These are phyloP conservation scores for cattle (Bos taurus) DNA, from an alignment of 2,113 vertebrate species.

Conservation along the genomic window ARS-UCD2.0 NC_037343.1:68629001-68629500, in stretches of 20 bases:
- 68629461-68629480: neutral
- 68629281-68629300: neutral
- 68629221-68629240: neutral
- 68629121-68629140: neutral
- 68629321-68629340: neutral
- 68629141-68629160: neutral
- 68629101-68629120: neutral
- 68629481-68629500: neutral
- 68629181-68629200: neutral
- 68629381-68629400: neutral
- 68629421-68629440: neutral
- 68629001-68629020: neutral
- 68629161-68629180: neutral
- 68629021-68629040: neutral
- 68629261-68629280: neutral
- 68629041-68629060: neutral
- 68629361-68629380: neutral
- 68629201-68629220: neutral
- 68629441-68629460: neutral
- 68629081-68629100: neutral
- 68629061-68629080: neutral
- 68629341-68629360: neutral
- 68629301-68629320: neutral
- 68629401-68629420: neutral
- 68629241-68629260: neutral